Evolutionary conservation across 64 coral and sea anemone genomes (phyloP).

Genomic region (Actinia tenebrosa): DNA sequence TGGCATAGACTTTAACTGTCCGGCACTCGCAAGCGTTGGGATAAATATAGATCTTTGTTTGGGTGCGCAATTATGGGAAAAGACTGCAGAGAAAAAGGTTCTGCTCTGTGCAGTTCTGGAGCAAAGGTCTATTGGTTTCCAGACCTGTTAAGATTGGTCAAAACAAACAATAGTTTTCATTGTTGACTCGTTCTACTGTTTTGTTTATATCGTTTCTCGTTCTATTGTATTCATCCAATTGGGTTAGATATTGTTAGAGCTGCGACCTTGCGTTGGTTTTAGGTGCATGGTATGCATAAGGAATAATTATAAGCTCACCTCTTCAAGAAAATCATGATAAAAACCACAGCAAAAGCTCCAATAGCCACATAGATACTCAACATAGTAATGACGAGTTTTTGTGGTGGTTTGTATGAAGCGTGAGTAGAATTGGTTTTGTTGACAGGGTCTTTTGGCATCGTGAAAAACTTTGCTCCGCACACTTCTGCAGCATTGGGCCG

Average conservation of each 20-base stretch:
- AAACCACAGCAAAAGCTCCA: constrained; percentile 45
- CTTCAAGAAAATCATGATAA: constrained; percentile 39
- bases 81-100: no score
- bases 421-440: constrained; percentile 12
- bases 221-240: no score
- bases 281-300: background rate
- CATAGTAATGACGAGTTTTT: constrained; percentile 28
- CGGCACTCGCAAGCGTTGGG: no score
- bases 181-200: no score
- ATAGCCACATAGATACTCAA: constrained; percentile 54
- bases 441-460: background rate
- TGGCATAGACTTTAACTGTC: no score
- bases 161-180: no score
- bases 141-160: no score
- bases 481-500: constrained; percentile 41
- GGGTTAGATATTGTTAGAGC: background rate
- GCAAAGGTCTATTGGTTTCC: no score
- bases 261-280: background rate
- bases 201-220: no score
- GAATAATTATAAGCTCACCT: background rate
- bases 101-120: no score
- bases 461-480: constrained; percentile 42
- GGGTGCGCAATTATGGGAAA: no score
- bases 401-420: background rate
- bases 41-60: no score